Evolutionary conservation across 2,113 vertebrate species (phyloP), one percentile per base, ranked within the genome.

Genomic region (Numida meleagris): DNA sequence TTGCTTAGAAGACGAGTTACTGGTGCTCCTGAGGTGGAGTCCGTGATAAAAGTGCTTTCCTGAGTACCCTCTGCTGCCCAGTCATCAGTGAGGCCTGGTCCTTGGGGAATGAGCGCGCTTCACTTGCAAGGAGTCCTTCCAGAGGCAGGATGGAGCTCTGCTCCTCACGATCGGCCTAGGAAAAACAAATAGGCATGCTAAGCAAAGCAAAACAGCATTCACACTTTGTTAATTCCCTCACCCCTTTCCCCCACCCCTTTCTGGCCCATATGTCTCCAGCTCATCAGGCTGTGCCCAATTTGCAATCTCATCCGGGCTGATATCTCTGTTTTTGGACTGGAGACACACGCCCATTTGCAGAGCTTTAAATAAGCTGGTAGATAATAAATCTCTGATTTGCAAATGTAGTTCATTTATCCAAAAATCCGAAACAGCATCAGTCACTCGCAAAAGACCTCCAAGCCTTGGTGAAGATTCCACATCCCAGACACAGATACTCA

Each of bases 1-100:
- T 77, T 94, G 68, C 27, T 95, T 36, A 42, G 67, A 94, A 81
- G 86, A 78, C 2, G 25, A 82, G 55, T 59, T 82, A n/a, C 50
- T 76, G 59, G 21, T 76, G 72, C 66, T 93, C 76, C 82, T 42
- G 81, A 85, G 75, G 29, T 45, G 78, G 81, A 89, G 84, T 93
- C 92, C 40, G 79, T 90, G 68, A 51, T 92, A 42, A 92, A 97
- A 96, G 95, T 88, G 90, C 89, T 93, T 90, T 84, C 34, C 71
- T 79, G 83, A 74, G 82, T 93, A 65, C 65, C 67, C 57, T 78
- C 57, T 58, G 83, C 74, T 89, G 79, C 88, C 75, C 80, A 90
- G 61, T 89, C 88, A 89, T 96, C 79, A 72, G 89, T 89, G 45
- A 88, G 38, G 92, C 65, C 85, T 89, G 83, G 62, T 92, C 70